Evolutionary conservation across 2,113 vertebrate genomes (phyloP).

Genomic region (Epinephelus moara): DNA sequence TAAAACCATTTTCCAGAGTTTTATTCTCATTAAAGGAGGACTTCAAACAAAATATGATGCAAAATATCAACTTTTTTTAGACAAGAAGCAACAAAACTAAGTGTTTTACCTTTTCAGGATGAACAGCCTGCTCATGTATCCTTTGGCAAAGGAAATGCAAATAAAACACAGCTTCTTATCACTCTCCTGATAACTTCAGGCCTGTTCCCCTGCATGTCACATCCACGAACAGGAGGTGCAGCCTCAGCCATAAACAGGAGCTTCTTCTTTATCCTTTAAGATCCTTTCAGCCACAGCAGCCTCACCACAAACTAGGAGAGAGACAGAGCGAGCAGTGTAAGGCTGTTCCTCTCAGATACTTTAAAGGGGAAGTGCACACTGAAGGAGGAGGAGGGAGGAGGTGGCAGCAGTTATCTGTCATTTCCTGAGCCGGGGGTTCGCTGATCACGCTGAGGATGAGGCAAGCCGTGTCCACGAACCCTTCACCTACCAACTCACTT

Average conservation of each 20-base stretch:
- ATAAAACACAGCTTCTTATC: conserved; percentile 24
- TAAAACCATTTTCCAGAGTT: too few relatives aligned
- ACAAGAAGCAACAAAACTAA: not conserved
- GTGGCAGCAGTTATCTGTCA: not conserved
- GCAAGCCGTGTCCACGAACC: not conserved
- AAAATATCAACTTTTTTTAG: not conserved
- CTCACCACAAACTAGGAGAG: not conserved
- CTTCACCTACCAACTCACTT: not conserved
- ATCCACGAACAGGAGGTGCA: not conserved
- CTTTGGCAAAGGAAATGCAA: not conserved
- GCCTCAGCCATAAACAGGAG: not conserved
- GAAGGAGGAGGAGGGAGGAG: conserved; percentile 44
- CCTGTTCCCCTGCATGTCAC: not conserved
- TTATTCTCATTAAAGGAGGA: not conserved
- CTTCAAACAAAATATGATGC: not conserved
- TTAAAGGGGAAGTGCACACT: conserved; percentile 69
- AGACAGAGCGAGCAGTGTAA: not conserved
- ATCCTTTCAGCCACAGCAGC: conserved; percentile 6
- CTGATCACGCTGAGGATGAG: not conserved
- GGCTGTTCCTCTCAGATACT: conserved; percentile 37
- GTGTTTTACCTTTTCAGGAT: conserved; percentile 42
- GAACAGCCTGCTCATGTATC: not conserved
- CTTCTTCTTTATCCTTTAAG: conserved; percentile 1
- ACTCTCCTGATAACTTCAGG: not conserved
- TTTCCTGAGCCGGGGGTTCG: conserved; percentile 10